These are phyloP conservation scores for Lepeophtheirus nordmannii DNA, from an alignment of 2,888 invertebrate genomes.

Conservation along the genomic window DNA sequence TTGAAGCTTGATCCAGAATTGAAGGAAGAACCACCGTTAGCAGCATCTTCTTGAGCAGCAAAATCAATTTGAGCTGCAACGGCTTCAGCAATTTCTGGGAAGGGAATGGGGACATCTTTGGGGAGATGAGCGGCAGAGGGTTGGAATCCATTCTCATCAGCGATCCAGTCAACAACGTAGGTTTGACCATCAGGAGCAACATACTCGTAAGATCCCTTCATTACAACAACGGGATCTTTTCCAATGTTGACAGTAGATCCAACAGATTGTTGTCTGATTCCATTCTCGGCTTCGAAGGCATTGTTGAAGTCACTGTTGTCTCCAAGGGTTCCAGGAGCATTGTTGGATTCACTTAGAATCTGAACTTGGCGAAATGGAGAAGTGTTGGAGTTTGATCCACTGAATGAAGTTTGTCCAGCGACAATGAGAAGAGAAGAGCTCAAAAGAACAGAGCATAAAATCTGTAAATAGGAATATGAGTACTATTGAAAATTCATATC, in stretches of 20 bases:
- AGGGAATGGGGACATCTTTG: slow-evolving; percentile 16
- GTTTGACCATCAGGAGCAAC: slow-evolving; percentile 18
- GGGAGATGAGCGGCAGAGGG: slow-evolving; percentile 19
- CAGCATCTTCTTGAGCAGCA: slow-evolving; percentile 15
- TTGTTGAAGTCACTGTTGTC: background rate
- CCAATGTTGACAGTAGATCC: slow-evolving; percentile 14
- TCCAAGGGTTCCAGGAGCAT: background rate
- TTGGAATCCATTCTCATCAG: slow-evolving; percentile 23
- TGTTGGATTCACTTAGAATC: background rate
- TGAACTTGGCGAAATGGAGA: no score
- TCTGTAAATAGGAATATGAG: no score
- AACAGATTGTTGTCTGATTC: slow-evolving; percentile 15
- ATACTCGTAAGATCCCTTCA: slow-evolving; percentile 22
- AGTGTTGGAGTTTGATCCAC: no score
- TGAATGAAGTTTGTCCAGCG: no score
- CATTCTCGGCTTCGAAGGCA: slow-evolving; percentile 24
- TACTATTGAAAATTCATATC: no score
- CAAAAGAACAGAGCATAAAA: no score
- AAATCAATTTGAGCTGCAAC: slow-evolving; percentile 23
- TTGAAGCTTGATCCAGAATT: background rate
- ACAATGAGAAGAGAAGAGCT: no score
- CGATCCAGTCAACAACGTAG: slow-evolving; percentile 19
- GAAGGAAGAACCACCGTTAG: slow-evolving; percentile 23
- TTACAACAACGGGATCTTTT: slow-evolving; percentile 4
- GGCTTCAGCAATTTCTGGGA: slow-evolving; percentile 18